Evolutionary conservation across 2,888 invertebrate species (phyloP).

Genomic region (Dexiosoma caninum): DNA sequence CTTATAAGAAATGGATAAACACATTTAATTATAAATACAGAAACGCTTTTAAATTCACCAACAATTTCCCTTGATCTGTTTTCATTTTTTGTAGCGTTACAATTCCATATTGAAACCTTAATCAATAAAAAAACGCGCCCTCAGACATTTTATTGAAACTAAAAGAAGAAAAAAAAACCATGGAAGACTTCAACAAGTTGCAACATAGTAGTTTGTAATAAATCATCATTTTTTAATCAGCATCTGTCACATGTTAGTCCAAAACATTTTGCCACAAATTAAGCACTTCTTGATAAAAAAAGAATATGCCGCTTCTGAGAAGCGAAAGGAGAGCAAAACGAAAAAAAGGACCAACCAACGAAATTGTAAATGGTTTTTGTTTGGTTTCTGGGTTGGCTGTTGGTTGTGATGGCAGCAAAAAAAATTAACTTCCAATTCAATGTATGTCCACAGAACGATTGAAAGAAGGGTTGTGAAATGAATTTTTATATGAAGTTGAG

Average conservation of each 20-base stretch:
- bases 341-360: constrained; percentile 16
- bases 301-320: constrained; percentile 45
- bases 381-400: not conserved
- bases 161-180: not conserved
- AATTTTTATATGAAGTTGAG: not conserved
- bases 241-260: constrained; percentile 64
- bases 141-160: constrained; percentile 1
- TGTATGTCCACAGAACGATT: constrained; percentile 22
- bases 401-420: not conserved
- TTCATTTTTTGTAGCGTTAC: constrained; percentile 37
- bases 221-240: constrained; percentile 64
- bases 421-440: not conserved
- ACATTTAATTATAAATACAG: not conserved
- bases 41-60: not conserved
- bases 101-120: constrained; percentile 50
- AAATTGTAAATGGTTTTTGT: constrained; percentile 38
- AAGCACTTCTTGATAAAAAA: constrained; percentile 63
- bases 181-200: constrained; percentile 50
- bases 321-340: not conserved
- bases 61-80: constrained; percentile 32
- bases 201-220: constrained; percentile 55
- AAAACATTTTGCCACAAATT: constrained; percentile 64
- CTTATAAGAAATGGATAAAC: no score
- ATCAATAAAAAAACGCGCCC: not conserved
- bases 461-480: constrained; percentile 14